phyloP scores from a whole-genome alignment of 2,797 vertebrate species.

The Etheostoma perlongum region DNA sequence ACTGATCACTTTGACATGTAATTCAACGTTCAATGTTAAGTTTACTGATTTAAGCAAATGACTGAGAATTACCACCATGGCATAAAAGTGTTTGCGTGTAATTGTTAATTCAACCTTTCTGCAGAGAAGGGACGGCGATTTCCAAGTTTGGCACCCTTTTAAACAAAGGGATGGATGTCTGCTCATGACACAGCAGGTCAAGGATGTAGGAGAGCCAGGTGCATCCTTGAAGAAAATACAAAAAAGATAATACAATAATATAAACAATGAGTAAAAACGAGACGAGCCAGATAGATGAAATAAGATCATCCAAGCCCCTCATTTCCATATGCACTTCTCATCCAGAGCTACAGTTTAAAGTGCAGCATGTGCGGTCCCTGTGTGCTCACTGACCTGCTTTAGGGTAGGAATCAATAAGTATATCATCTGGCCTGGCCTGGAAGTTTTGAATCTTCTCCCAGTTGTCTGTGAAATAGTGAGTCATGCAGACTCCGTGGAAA shows the following conservation, averaged over 20 bases:
- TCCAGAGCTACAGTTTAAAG: background rate
- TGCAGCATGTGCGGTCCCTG: background rate
- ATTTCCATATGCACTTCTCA: background rate
- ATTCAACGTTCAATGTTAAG: too few species aligned
- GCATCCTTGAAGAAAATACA: slow-evolving; percentile 60
- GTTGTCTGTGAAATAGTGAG: slow-evolving; percentile 68
- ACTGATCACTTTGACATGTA: too few species aligned
- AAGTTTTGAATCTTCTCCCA: slow-evolving; percentile 80
- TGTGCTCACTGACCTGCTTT: slow-evolving; percentile 73
- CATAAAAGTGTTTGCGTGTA: background rate
- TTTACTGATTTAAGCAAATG: too few species aligned
- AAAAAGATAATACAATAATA: background rate
- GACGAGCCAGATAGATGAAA: too few species aligned
- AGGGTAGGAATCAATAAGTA: slow-evolving; percentile 78
- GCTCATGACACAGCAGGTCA: slow-evolving; percentile 76
- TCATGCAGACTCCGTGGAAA: slow-evolving; percentile 77
- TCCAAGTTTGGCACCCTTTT: slow-evolving; percentile 79
- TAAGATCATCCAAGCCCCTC: background rate
- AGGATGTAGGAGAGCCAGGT: slow-evolving; percentile 81
- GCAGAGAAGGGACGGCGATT: background rate
- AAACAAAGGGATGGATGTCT: slow-evolving; percentile 69
- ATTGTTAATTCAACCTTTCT: slow-evolving; percentile 51
- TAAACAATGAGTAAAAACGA: too few species aligned
- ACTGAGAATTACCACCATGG: too few species aligned
- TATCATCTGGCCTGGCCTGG: slow-evolving; percentile 80